Percentiles rank a stretch among this genome's conserved stretches.
Evolutionary conservation across 1,140 invertebrate genomes (phyloP).

Genomic region (Heliconius himera): DNA sequence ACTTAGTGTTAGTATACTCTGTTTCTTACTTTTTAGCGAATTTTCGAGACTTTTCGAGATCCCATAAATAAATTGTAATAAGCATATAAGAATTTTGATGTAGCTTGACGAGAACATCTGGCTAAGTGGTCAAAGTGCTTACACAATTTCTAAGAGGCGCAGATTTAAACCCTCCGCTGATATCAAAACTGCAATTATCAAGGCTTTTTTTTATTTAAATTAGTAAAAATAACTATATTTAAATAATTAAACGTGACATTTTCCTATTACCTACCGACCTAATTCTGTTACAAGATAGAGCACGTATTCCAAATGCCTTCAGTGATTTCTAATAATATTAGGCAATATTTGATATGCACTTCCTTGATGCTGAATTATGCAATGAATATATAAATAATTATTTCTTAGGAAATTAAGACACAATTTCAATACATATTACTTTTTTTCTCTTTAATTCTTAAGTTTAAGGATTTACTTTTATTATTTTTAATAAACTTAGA

Average conservation of each 20-base stretch:
- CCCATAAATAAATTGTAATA: too few relatives aligned
- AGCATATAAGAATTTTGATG: too few relatives aligned
- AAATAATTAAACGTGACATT: constrained; percentile 28
- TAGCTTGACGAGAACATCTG: too few relatives aligned
- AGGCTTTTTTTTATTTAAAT: background rate
- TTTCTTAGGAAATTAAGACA: background rate
- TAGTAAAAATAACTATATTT: background rate
- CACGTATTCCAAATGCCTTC: constrained; percentile 15
- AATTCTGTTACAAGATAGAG: constrained; percentile 25
- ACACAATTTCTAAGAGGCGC: too few relatives aligned
- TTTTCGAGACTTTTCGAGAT: too few relatives aligned
- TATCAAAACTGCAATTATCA: too few relatives aligned
- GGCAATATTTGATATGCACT: constrained; percentile 10
- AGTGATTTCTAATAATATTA: constrained; percentile 16
- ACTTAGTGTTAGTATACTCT: too few relatives aligned
- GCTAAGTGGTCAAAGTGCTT: too few relatives aligned
- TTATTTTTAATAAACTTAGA: too few relatives aligned
- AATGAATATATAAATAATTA: constrained; percentile 2
- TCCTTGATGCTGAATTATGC: background rate
- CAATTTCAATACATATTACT: background rate
- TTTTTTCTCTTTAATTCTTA: background rate
- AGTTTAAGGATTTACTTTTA: background rate
- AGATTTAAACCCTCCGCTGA: too few relatives aligned
- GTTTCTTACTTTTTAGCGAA: too few relatives aligned
- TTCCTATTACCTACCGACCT: constrained; percentile 18